These are phyloP conservation scores for Cryptophagus acutangulus DNA, from an alignment of 2,888 invertebrate species.

Conservation along the genomic window DNA sequence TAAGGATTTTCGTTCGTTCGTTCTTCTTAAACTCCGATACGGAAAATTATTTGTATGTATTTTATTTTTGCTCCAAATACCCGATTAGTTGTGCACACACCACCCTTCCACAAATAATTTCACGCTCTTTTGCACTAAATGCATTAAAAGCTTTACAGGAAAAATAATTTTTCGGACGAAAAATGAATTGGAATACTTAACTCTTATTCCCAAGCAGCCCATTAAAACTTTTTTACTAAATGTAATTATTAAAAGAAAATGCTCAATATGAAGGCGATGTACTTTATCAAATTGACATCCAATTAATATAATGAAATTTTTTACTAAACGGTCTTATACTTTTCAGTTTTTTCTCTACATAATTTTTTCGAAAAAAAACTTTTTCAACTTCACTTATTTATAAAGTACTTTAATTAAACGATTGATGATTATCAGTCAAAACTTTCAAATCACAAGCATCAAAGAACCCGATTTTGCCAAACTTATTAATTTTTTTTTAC, in stretches of 20 bases:
- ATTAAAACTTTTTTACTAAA: slow-evolving; percentile 15
- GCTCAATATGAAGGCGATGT: slow-evolving; percentile 10
- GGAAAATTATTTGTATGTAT: slow-evolving; percentile 31
- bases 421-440: not conserved
- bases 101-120: slow-evolving; percentile 30
- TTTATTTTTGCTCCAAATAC: slow-evolving; percentile 25
- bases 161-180: slow-evolving; percentile 9
- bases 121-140: slow-evolving; percentile 20
- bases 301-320: slow-evolving; percentile 14
- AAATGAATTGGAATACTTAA: slow-evolving; percentile 3
- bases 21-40: slow-evolving; percentile 26
- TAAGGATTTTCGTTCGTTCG: slow-evolving; percentile 17
- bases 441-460: not conserved
- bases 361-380: not conserved
- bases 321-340: slow-evolving; percentile 1
- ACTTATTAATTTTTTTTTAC: too few relatives aligned
- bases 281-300: slow-evolving; percentile 16
- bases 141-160: slow-evolving; percentile 13
- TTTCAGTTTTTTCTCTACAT: too few relatives aligned
- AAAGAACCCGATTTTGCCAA: too few relatives aligned
- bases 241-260: slow-evolving; percentile 16
- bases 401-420: slow-evolving; percentile 1
- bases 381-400: slow-evolving; percentile 1
- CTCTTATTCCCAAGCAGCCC: slow-evolving; percentile 4
- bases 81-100: slow-evolving; percentile 23